Conservation (phyloP, 2,113 vertebrate genomes). For the Pipa parva region DNA sequence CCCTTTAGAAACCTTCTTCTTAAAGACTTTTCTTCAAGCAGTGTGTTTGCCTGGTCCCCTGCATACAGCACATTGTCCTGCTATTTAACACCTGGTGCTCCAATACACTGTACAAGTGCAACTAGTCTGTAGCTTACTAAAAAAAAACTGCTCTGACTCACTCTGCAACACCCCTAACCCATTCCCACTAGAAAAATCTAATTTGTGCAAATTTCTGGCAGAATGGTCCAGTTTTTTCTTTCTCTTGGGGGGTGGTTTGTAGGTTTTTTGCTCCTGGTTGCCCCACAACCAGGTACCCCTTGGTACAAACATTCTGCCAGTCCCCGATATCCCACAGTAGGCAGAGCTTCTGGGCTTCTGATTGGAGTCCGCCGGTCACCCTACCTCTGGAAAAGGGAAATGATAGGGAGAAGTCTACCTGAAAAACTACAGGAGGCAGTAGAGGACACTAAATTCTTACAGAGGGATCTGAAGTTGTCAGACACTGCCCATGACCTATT, state of each 20-base stretch:
- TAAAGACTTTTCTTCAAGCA: neutral
- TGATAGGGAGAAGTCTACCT: neutral
- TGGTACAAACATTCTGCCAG: constrained; percentile 64
- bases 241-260: constrained; percentile 40
- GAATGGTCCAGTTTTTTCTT: neutral
- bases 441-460: no score
- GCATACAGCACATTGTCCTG: neutral
- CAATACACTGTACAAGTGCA: neutral
- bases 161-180: no score
- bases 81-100: neutral
- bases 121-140: neutral
- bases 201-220: neutral
- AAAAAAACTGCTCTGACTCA: no score
- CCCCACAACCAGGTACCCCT: constrained; percentile 32
- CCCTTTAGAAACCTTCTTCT: no score
- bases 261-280: constrained; percentile 36
- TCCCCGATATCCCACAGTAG: constrained; percentile 59
- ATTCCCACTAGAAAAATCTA: neutral
- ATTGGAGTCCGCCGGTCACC: constrained; percentile 58
- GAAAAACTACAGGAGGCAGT: neutral
- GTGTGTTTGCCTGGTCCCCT: neutral
- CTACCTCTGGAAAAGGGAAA: constrained; percentile 50
- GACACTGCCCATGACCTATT: neutral
- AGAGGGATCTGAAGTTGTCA: neutral
- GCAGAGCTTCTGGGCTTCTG: constrained; percentile 59